These are phyloP conservation scores for Uria lomvia DNA, from an alignment of 2,113 vertebrate genomes.

Conservation along the genomic window DNA sequence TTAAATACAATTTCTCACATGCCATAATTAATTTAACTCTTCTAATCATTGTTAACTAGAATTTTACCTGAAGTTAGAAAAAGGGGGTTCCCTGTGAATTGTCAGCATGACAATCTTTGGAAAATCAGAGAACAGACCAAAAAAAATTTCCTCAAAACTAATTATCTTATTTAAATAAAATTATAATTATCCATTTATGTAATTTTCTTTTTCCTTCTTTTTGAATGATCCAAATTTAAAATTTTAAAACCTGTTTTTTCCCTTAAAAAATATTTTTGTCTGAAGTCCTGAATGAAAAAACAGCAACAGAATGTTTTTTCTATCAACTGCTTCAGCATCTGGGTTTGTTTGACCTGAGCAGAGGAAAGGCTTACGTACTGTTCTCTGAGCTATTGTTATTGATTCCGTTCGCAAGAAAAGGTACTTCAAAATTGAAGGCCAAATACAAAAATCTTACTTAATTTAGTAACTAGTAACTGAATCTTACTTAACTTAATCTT, in stretches of 20 bases:
- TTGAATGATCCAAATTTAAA: neutral
- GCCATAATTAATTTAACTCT: neutral
- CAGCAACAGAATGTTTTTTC: neutral
- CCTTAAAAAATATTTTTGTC: neutral
- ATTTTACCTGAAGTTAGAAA: neutral
- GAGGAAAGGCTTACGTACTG: neutral
- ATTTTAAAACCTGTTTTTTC: neutral
- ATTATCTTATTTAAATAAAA: neutral
- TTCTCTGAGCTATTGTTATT: neutral
- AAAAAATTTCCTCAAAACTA: neutral
- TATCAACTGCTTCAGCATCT: neutral
- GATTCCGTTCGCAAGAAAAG: neutral
- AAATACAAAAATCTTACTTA: neutral
- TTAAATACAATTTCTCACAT: neutral
- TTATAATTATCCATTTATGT: neutral
- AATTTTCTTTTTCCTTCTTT: neutral
- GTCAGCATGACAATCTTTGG: neutral
- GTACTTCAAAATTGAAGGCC: neutral
- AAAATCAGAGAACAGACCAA: neutral
- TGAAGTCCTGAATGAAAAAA: neutral
- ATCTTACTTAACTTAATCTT: too few species aligned
- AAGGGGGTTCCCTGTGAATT: neutral
- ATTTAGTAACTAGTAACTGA: too few species aligned
- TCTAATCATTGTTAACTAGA: neutral
- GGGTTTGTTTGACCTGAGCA: neutral